Base-by-base conservation (phyloP, 2,113 vertebrate species). In the Macquaria australasica region DNA sequence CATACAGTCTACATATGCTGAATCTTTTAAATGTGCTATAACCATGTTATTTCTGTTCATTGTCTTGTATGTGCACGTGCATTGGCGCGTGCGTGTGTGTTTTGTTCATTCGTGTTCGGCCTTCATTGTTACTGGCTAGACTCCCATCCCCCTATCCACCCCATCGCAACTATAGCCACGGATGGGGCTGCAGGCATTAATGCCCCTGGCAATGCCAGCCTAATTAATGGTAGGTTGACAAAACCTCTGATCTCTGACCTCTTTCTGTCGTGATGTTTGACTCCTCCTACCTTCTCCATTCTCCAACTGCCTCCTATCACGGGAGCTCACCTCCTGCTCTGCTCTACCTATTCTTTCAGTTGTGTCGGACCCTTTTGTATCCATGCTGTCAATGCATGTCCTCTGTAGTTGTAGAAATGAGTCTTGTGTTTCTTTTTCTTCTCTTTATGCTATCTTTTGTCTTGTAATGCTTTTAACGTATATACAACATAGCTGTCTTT, bases 181-280 rank as follows among this genome's bases (percentile, higher is more conserved):
- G 98, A 99, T 96, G 98, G 97, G 94, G 97, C 97, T 91, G 96
- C 97, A 96, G 97, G 97, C 94, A 96, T 97, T 96, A 98, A 97
- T 95, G 96, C 97, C 96, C 95, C 97, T 90, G 98, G 97, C 97
- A 97, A 96, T 97, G 94, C 97, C 97, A 97, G 95, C 97, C 97
- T 99, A 96, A 98, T 98, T 97, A 99, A 99, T 99, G 98, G 98
- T 99, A 99, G 93, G 98, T 99, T 96, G 96, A 96, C 85, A 92
- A 89, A 90, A 94, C 94, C 92, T 91, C 92, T 88, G 92, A 94
- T 95, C 92, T 92, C 91, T 85, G 84, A 92, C 79, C 80, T 86
- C 48, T 91, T 50, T 91, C 81, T 95, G 93, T 95, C 89, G 91
- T 95, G 94, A 91, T 84, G 85, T 91, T 87, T 92, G 84, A 88